A percentile compares a stretch with the other conserved stretches of the same genome.
These are phyloP conservation scores for Solen grandis DNA, from an alignment of 1,140 invertebrate genomes.

Conservation along the genomic window DNA sequence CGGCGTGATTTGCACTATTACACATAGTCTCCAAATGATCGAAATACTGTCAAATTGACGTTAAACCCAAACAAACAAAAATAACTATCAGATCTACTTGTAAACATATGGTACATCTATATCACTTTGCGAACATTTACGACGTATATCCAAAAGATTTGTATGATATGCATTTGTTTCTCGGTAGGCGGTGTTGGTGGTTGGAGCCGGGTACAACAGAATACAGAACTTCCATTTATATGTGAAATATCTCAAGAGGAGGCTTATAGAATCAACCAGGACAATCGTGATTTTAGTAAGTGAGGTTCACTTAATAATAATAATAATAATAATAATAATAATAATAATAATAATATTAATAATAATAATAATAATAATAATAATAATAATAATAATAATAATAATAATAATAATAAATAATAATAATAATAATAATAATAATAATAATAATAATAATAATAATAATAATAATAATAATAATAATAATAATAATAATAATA, in stretches of 20 bases:
- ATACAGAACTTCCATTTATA: slow-evolving; percentile 60
- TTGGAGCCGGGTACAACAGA: slow-evolving; percentile 48
- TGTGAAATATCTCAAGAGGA: slow-evolving; percentile 71
- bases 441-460: background rate
- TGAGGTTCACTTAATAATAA: background rate
- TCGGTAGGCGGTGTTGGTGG: slow-evolving; percentile 7
- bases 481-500: no score
- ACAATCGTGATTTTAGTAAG: slow-evolving; percentile 69
- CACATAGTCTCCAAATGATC: no score
- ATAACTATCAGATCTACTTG: no score
- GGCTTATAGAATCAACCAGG: slow-evolving; percentile 67
- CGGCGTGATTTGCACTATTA: background rate
- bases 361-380: no score
- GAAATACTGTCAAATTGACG: no score
- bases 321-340: background rate
- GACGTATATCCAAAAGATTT: no score
- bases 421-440: background rate
- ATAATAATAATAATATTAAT: no score
- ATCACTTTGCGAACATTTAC: no score
- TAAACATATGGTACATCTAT: no score
- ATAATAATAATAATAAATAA: no score
- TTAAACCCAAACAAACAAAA: background rate
- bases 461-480: no score
- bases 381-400: no score
- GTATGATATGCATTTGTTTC: background rate